A percentile compares a stretch with the other conserved stretches of the same genome.
phyloP scores from a whole-genome alignment of 2,113 vertebrate species.

The Craseonycteris thonglongyai region DNA sequence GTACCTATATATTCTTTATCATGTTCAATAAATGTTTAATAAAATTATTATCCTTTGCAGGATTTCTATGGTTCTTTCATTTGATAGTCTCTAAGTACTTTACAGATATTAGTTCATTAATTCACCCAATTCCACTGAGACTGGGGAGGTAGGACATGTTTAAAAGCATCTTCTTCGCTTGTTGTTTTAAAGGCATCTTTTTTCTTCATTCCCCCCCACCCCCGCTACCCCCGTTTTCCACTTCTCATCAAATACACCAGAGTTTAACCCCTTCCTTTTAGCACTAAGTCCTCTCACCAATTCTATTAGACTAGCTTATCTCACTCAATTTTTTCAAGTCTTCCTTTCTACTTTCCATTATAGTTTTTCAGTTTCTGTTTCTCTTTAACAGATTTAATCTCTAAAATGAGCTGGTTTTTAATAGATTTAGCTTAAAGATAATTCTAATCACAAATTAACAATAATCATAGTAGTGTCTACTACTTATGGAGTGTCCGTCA shows the following conservation, averaged over 20 bases:
- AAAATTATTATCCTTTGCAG: constrained; percentile 39
- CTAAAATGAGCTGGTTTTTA: background rate
- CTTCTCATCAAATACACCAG: background rate
- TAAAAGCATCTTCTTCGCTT: background rate
- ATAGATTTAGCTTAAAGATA: background rate
- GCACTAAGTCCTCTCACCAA: background rate
- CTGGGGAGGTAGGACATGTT: background rate
- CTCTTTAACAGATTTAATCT: background rate
- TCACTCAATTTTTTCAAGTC: background rate
- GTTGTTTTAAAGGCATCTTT: background rate
- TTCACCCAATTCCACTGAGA: constrained; percentile 35
- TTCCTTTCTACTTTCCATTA: background rate
- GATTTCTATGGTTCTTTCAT: constrained; percentile 36
- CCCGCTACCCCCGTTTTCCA: background rate
- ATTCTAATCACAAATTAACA: background rate
- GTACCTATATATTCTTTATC: constrained; percentile 38
- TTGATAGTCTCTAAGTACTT: constrained; percentile 54
- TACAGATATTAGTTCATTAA: constrained; percentile 64
- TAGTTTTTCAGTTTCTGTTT: background rate
- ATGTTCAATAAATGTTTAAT: constrained; percentile 57
- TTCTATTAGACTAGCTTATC: background rate
- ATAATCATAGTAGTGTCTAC: background rate
- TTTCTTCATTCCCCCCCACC: background rate
- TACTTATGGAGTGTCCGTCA: background rate
- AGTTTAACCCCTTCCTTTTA: background rate